Evolutionary conservation across 37 sponge, comb jelly and placozoan species (phyloP).

Genomic region (Bolinopsis microptera): DNA sequence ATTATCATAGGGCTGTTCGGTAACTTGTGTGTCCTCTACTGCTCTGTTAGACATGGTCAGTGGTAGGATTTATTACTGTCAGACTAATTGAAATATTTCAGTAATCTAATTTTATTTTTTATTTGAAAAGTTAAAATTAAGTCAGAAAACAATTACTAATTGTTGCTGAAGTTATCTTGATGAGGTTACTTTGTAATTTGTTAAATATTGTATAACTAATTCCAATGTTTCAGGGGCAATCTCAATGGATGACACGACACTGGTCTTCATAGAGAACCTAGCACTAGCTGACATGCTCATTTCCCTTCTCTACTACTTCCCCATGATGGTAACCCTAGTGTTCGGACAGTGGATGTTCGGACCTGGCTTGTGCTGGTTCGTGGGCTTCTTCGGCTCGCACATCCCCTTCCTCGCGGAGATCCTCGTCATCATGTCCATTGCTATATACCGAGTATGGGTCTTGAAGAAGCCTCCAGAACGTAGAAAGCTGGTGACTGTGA

Average conservation of each 20-base stretch:
- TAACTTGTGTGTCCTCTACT: constrained; percentile 49
- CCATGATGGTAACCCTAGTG: constrained; percentile 31
- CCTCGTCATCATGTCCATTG: constrained; percentile 14
- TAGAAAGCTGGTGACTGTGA: background rate
- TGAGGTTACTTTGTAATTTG: too few relatives aligned
- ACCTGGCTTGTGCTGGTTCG: constrained; percentile 27
- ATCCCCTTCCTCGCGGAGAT: constrained; percentile 63
- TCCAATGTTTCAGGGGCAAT: constrained; percentile 44
- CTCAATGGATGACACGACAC: constrained; percentile 46
- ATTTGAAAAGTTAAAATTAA: too few relatives aligned
- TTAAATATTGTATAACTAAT: too few relatives aligned
- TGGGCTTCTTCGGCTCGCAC: constrained; percentile 64
- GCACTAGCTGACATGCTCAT: constrained; percentile 63
- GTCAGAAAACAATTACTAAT: too few relatives aligned
- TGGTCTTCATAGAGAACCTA: constrained; percentile 64
- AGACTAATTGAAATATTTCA: background rate
- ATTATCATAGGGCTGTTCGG: constrained; percentile 26
- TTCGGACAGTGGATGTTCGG: constrained; percentile 47
- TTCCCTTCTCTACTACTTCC: constrained; percentile 54
- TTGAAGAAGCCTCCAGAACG: constrained; percentile 55
- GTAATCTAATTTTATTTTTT: background rate
- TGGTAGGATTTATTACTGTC: background rate
- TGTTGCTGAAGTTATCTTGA: too few relatives aligned
- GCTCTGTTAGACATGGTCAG: constrained; percentile 46
- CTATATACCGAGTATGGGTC: constrained; percentile 49